Percentiles rank a stretch among this genome's conserved stretches.
phyloP scores from a whole-genome alignment of 2,888 invertebrate species.

The Melanchra persicariae region DNA sequence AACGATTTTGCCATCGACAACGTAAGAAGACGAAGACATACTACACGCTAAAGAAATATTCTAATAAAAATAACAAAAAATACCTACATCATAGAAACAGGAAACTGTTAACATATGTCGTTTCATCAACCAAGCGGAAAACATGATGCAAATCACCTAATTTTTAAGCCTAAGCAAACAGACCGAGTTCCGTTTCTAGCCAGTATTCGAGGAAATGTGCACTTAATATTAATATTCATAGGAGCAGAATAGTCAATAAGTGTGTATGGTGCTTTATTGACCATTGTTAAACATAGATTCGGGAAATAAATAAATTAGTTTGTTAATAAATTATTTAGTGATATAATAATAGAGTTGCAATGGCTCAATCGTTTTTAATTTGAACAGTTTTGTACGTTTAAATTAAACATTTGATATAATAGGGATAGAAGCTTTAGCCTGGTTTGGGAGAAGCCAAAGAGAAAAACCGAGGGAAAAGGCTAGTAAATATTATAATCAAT shows the following conservation, averaged over 20 bases:
- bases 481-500: too few species aligned
- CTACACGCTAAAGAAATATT: too few species aligned
- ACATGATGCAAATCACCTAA: conserved; percentile 56
- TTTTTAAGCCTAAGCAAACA: conserved; percentile 55
- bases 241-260: conserved; percentile 55
- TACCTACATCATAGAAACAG: conserved; percentile 28
- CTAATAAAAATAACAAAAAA: too few species aligned
- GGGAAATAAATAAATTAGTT: conserved; percentile 54
- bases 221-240: conserved; percentile 65
- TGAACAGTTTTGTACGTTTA: neutral
- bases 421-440: neutral
- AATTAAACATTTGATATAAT: neutral
- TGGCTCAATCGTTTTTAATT: neutral
- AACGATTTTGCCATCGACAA: too few species aligned
- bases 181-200: conserved; percentile 63
- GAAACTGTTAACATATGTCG: conserved; percentile 30
- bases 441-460: too few species aligned
- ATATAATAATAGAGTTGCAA: conserved; percentile 7
- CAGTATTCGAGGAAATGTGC: conserved; percentile 64
- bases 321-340: conserved; percentile 38
- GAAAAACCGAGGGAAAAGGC: too few species aligned
- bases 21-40: too few species aligned
- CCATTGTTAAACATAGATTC: conserved; percentile 62
- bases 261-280: conserved; percentile 61
- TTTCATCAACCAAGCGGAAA: conserved; percentile 45